Conservation (phyloP, 2,113 vertebrate species). For the Tor tambroides region DNA sequence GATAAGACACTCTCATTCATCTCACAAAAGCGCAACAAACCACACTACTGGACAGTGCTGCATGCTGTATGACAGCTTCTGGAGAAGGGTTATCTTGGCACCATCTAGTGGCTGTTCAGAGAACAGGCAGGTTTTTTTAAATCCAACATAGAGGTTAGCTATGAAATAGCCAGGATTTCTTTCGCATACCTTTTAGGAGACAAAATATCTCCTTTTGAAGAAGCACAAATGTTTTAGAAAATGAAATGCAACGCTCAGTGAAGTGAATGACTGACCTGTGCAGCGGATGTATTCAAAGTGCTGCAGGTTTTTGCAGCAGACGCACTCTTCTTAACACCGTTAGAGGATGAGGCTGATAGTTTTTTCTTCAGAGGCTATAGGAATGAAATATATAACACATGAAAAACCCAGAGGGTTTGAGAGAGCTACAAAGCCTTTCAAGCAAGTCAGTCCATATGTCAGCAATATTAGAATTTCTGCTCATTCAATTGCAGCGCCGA, state of each 20-base stretch:
- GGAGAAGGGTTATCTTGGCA: constrained; percentile 69
- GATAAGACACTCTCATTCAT: constrained; percentile 63
- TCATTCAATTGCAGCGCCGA: background rate
- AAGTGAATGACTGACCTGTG: constrained; percentile 56
- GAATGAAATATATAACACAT: constrained; percentile 25
- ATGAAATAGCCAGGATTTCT: background rate
- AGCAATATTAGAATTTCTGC: background rate
- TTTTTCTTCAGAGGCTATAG: constrained; percentile 64
- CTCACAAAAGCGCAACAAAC: constrained; percentile 62
- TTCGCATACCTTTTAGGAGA: background rate
- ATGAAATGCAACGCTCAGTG: background rate
- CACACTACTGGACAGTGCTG: constrained; percentile 45
- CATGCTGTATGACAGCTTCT: constrained; percentile 13
- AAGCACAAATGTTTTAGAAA: background rate
- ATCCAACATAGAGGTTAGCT: background rate
- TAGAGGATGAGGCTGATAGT: constrained; percentile 52
- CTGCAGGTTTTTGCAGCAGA: constrained; percentile 40
- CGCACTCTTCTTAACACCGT: constrained; percentile 63
- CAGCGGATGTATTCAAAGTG: background rate
- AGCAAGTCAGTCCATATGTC: background rate
- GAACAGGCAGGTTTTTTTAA: background rate
- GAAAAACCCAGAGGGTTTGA: constrained; percentile 27
- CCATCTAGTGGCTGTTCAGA: constrained; percentile 76
- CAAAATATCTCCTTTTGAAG: background rate
- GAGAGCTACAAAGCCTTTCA: background rate